Base-by-base conservation (phyloP, 1,140 invertebrate genomes). In the Zaprionus taronus region DNA sequence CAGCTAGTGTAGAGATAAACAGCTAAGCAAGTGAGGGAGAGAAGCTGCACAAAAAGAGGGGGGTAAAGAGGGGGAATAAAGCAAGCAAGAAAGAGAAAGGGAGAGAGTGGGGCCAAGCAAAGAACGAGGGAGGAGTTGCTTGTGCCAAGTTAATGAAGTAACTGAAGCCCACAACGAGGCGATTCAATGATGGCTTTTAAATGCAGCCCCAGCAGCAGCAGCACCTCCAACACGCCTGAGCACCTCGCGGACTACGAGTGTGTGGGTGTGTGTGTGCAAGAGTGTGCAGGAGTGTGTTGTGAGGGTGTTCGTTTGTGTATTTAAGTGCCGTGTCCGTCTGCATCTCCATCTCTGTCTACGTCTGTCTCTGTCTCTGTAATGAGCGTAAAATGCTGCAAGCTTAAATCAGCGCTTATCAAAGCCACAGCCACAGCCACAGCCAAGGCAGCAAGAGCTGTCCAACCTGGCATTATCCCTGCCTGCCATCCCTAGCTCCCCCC, bases 111-210 rank as follows among this genome's bases (percentile, higher is more conserved):
- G 36, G n/a, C n/a, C 12, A 4, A 15, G 36, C 36, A n/a, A 15
- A 4, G 47, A 49, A 0, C 5, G 17, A 22, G 12, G 47, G 1
- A 22, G 38, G 38, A n/a, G 4, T n/a, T 56, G 51, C 63, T 34
- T 11, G 11, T 75, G 62, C 77, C 86, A 80, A 83, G 77, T 82
- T 86, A 82, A 86, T 86, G 83, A 80, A 86, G 80, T 80, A 85
- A 77, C 47, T 15, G 20, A 24, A 22, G 44, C 66, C 66, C 56
- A 58, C 62, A 56, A 26, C 36, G 47, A 62, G 51, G 71, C 71
- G 68, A 85, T 86, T 82, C 79, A 81, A 85, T 85, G 79, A 82
- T 77, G 83, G 75, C 67, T 64, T 69, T 58, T 78, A 72, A 80
- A 67, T 72, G 64, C 70, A 55, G 49, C 6, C 26, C 9, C 9